A percentile compares a stretch with the other conserved stretches of the same genome.
phyloP scores from a whole-genome alignment of 2,113 vertebrate species.

The Amia ocellicauda region DNA sequence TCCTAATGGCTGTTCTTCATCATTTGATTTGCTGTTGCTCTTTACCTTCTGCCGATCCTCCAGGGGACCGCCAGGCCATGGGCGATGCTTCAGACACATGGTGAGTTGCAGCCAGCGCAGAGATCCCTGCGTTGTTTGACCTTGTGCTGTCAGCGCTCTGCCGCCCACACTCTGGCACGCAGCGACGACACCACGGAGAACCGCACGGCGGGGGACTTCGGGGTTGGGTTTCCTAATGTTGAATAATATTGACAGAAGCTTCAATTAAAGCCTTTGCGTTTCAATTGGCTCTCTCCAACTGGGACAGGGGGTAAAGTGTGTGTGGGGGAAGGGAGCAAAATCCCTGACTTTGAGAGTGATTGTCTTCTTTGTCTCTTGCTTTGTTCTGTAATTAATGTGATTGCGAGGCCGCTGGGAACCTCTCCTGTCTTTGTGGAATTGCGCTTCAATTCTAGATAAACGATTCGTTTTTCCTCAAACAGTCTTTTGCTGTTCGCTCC shows the following conservation, averaged over 20 bases:
- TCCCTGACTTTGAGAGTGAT: no score
- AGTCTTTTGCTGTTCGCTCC: no score
- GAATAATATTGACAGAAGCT: background rate
- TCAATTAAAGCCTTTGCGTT: background rate
- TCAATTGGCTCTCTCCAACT: background rate
- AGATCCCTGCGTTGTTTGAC: slow-evolving; percentile 4
- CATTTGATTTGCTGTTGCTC: slow-evolving; percentile 7
- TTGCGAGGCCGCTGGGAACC: no score
- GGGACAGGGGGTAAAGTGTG: no score
- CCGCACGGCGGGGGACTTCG: background rate
- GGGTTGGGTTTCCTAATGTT: background rate
- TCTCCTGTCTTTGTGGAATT: no score
- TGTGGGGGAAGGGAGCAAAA: no score
- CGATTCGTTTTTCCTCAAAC: no score
- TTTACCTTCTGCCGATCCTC: background rate
- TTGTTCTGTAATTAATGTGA: no score
- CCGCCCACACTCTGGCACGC: background rate
- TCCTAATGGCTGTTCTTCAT: slow-evolving; percentile 4
- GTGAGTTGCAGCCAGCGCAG: background rate
- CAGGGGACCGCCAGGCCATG: no score
- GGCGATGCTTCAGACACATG: background rate
- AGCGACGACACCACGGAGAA: background rate
- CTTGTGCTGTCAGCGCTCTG: background rate
- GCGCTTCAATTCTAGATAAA: no score
- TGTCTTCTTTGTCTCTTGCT: no score